A percentile compares a stretch with the other conserved stretches of the same genome.
Evolutionary conservation across 37 sponge, comb jelly and placozoan species (phyloP).

Genomic region (Halisarca cf. caerulea): DNA sequence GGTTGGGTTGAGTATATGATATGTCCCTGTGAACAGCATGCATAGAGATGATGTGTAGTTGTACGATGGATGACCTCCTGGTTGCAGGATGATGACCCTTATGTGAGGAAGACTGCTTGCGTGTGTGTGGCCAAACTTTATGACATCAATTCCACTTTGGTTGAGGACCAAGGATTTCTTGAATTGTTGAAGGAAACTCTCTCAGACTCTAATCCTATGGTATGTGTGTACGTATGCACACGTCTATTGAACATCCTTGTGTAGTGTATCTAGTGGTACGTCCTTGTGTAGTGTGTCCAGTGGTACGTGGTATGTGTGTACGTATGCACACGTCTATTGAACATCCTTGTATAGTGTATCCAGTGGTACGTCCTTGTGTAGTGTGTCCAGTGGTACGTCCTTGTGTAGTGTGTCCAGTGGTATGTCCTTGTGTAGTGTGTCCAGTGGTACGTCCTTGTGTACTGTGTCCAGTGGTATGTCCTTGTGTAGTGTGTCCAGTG

Average conservation of each 20-base stretch:
- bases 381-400: too few species aligned
- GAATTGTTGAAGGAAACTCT: slow-evolving; percentile 93
- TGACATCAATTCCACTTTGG: slow-evolving; percentile 93
- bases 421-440: too few species aligned
- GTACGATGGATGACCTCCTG: background rate
- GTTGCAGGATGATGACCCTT: slow-evolving; percentile 95
- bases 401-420: too few species aligned
- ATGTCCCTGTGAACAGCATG: background rate
- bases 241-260: background rate
- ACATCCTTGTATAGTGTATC: background rate
- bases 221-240: slow-evolving; percentile 17
- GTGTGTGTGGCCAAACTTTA: slow-evolving; percentile 98
- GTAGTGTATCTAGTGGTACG: too few species aligned
- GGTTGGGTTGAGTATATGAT: background rate
- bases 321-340: background rate
- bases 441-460: too few species aligned
- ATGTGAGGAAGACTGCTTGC: slow-evolving; percentile 98
- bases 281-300: too few species aligned
- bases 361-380: too few species aligned
- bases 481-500: too few species aligned
- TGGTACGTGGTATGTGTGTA: background rate
- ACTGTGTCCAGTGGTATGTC: too few species aligned
- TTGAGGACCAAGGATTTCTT: slow-evolving; percentile 99
- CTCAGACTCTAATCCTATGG: slow-evolving; percentile 99
- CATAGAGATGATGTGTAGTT: background rate